Evolutionary conservation across 1,140 invertebrate genomes (phyloP), one percentile per base, ranked within the genome.

Genomic region (Paracyclopina nana): DNA sequence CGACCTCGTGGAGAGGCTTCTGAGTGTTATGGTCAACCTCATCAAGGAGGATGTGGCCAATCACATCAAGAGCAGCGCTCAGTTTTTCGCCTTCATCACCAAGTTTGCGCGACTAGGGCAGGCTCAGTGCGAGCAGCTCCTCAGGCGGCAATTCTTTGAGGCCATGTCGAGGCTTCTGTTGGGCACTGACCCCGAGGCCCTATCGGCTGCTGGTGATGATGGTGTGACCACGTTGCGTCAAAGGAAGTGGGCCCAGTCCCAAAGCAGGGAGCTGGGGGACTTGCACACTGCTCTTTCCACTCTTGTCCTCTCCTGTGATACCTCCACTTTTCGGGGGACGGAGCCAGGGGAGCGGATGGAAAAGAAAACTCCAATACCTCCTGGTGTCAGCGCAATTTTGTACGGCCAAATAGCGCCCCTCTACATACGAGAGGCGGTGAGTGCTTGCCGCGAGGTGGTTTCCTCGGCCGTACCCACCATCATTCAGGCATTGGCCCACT

Each of bases 71-170:
- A 63, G 65, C 16, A 66, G 63, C 52, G 58, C 55, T 4, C 65
- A 70, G 52, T 70, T 70, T 54, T 70, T 71, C 55, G 57, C 57
- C 16, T 59, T 70, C 11, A 58, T 71, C n/a, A 59, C 57, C 38
- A 53, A 55, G 30, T 70, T 69, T 57, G 61, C 64, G 14, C 64
- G 68, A 57, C 57, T 67, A 63, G 67, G 68, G 34, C 60, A 59
- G 14, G 63, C 61, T 41, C 63, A 69, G 12, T 67, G 65, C 56
- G 56, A 56, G n/a, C 65, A 70, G 54, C 61, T 70, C 53, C 63
- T 69, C 50, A 55, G 58, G n/a, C 55, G 61, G 49, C 61, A 63
- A 53, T 65, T 63, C 9, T 70, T 71, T 55, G 60, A 61, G 45
- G 56, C 61, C 30, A 59, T 70, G 4, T 57, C 68, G 5, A 55